Evolutionary conservation across 2,113 vertebrate genomes (phyloP).

Genomic region (Piliocolobus tephrosceles): DNA sequence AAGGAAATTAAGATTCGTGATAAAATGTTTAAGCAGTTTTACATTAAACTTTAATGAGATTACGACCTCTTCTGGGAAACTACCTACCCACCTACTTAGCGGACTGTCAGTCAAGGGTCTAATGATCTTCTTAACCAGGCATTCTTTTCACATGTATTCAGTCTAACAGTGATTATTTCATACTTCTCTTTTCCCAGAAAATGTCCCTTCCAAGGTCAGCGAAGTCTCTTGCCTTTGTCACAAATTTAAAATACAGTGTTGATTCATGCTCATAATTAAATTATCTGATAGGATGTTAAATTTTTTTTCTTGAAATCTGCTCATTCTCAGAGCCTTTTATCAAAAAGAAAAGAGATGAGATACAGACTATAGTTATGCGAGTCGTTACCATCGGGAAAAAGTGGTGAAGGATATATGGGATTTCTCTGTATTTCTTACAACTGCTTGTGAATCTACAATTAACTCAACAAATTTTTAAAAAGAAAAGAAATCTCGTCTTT

Average conservation of each 20-base stretch:
- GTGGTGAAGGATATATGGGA: background rate
- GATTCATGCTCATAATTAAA: background rate
- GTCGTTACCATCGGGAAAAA: background rate
- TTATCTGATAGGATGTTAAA: background rate
- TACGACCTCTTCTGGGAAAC: constrained; percentile 61
- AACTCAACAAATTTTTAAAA: background rate
- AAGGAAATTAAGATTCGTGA: constrained; percentile 72
- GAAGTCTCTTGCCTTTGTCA: background rate
- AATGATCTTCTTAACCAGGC: constrained; percentile 34
- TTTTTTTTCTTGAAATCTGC: background rate
- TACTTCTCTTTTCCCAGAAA: background rate
- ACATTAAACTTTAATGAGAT: constrained; percentile 71
- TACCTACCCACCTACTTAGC: constrained; percentile 22
- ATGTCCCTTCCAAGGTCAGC: constrained; percentile 27
- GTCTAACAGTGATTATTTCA: background rate
- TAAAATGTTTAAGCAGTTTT: constrained; percentile 68
- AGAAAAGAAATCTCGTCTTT: background rate
- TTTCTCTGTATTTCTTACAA: background rate
- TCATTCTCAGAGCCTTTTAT: constrained; percentile 3
- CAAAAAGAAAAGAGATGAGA: background rate
- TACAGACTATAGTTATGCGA: background rate
- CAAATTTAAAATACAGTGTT: background rate
- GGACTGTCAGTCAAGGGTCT: constrained; percentile 29
- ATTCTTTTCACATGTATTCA: background rate
- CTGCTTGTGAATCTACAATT: background rate